Evolutionary conservation across 2,113 vertebrate species (phyloP).

Genomic region (Psammodynastes pulverulentus): DNA sequence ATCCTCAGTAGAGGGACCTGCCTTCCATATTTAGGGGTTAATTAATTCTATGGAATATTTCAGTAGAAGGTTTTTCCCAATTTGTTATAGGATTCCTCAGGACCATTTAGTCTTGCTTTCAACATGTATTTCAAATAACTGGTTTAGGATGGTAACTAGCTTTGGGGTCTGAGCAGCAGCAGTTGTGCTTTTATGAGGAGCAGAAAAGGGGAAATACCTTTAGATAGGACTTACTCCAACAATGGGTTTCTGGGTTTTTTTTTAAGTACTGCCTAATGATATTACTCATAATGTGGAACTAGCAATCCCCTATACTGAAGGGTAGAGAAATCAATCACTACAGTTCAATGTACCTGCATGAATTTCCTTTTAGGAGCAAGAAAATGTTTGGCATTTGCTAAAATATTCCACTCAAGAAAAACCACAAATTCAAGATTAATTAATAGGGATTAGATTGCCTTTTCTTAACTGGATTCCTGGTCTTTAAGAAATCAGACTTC

Average conservation of each 20-base stretch:
- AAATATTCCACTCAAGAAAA: not conserved
- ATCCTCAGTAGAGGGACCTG: not conserved
- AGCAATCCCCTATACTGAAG: not conserved
- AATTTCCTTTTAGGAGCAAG: not conserved
- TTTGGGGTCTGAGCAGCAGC: not conserved
- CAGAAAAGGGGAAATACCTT: not conserved
- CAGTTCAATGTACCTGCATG: not conserved
- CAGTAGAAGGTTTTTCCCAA: not conserved
- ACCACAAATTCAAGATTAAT: not conserved
- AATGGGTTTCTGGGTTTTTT: not conserved
- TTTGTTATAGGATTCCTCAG: not conserved
- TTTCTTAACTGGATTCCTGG: not conserved
- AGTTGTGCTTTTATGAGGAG: not conserved
- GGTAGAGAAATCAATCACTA: not conserved
- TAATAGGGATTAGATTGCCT: not conserved
- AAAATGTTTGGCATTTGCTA: not conserved
- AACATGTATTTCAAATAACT: not conserved
- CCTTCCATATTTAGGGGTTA: not conserved
- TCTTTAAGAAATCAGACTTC: not conserved
- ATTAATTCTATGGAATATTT: not conserved
- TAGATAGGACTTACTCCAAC: not conserved
- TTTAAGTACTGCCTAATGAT: not conserved
- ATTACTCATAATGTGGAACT: not conserved
- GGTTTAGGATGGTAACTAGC: no score
- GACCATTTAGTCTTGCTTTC: no score